Percentiles rank a stretch among this genome's conserved stretches.
Conservation (phyloP, 1,140 invertebrate genomes). For the Bombus turneri region DNA sequence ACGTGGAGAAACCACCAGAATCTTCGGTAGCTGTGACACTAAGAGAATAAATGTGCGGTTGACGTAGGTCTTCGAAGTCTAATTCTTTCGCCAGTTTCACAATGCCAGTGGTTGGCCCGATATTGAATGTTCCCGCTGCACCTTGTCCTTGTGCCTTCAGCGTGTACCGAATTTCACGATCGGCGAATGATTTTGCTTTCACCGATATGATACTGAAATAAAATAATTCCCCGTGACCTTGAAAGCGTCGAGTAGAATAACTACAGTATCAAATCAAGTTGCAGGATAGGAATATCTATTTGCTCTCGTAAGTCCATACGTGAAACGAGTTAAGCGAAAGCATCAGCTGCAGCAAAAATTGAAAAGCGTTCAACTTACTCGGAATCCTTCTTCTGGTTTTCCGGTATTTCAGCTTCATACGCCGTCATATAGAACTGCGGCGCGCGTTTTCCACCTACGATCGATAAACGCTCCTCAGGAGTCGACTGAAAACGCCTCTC, state of each 20-base stretch:
- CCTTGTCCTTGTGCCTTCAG: conserved; percentile 96
- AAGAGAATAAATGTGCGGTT: conserved; percentile 95
- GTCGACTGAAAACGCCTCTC: conserved; percentile 95
- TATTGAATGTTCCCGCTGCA: conserved; percentile 96
- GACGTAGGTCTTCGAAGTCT: conserved; percentile 96
- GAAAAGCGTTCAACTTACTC: conserved; percentile 85
- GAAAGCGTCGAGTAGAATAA: no score
- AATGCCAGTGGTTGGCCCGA: conserved; percentile 95
- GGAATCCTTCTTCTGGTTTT: conserved; percentile 97
- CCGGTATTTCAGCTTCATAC: conserved; percentile 96
- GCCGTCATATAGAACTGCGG: conserved; percentile 97
- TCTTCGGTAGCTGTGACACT: conserved; percentile 97
- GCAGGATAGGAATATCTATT: no score
- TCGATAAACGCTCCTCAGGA: conserved; percentile 94
- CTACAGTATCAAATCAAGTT: no score
- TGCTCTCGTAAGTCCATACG: no score
- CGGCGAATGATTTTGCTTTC: conserved; percentile 97
- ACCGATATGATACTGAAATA: conserved; percentile 94
- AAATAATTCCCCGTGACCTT: neutral
- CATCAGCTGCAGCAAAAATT: accelerated
- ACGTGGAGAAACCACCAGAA: conserved; percentile 97
- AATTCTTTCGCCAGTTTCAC: conserved; percentile 97
- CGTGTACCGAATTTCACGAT: conserved; percentile 96
- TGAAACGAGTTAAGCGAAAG: neutral
- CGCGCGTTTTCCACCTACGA: conserved; percentile 95